Evolutionary conservation across 2,113 vertebrate genomes (phyloP).

Genomic region (Larimichthys polyactis): DNA sequence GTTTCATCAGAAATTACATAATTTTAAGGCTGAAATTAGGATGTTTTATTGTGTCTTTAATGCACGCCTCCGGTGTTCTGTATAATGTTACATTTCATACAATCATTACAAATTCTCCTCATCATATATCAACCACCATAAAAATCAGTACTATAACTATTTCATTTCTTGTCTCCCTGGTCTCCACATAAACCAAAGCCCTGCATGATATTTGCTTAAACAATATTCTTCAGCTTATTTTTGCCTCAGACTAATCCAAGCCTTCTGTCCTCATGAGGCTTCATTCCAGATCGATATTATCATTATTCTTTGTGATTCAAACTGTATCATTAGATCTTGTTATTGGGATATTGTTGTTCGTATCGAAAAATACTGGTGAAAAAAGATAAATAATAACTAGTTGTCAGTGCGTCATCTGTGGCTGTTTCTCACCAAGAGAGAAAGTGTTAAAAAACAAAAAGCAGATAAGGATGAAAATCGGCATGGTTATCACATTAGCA

Average conservation of each 20-base stretch:
- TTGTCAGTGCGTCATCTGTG: slow-evolving; percentile 14
- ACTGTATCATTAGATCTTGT: neutral
- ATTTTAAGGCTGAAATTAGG: neutral
- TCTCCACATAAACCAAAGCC: neutral
- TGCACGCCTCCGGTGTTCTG: neutral
- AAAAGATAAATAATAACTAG: slow-evolving; percentile 32
- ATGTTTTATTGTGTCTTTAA: neutral
- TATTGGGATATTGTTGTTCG: slow-evolving; percentile 8
- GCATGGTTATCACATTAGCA: slow-evolving; percentile 64
- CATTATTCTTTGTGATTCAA: neutral
- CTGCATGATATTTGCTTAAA: slow-evolving; percentile 11
- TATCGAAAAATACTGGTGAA: neutral
- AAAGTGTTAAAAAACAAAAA: slow-evolving; percentile 31
- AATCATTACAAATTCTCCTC: slow-evolving; percentile 3
- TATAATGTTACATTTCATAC: neutral
- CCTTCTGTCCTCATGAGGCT: slow-evolving; percentile 4
- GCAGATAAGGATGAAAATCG: slow-evolving; percentile 41
- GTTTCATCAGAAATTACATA: neutral
- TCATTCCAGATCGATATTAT: neutral
- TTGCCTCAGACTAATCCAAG: slow-evolving; percentile 9
- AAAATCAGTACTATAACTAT: slow-evolving; percentile 3
- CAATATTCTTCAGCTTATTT: slow-evolving; percentile 6
- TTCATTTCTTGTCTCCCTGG: slow-evolving; percentile 1
- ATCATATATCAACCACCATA: too few species aligned
- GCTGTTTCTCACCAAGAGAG: slow-evolving; percentile 34